A percentile compares a stretch with the other conserved stretches of the same genome.
Evolutionary conservation across 2,797 vertebrate species (phyloP).

Genomic region (Siniperca undulata): DNA sequence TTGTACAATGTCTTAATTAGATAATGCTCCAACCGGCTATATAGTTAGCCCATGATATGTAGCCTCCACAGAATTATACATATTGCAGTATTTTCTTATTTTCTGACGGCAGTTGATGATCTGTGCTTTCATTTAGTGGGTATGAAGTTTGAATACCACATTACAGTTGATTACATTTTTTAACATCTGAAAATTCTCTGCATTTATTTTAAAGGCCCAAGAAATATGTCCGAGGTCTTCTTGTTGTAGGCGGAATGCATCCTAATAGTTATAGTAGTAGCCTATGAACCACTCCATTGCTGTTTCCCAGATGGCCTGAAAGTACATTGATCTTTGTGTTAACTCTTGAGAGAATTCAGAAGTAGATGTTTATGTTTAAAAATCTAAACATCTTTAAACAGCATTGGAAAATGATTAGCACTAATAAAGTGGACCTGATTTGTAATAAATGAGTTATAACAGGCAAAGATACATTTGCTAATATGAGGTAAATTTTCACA

Average conservation of each 20-base stretch:
- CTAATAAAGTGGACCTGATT: not conserved
- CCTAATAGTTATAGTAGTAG: too few species aligned
- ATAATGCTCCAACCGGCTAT: not conserved
- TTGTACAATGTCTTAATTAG: too few species aligned
- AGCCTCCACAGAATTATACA: not conserved
- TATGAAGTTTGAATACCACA: not conserved
- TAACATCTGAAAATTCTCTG: not conserved
- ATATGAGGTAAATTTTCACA: not conserved
- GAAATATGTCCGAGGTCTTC: not conserved
- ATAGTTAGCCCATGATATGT: not conserved
- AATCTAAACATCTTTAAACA: not conserved
- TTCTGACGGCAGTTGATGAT: not conserved
- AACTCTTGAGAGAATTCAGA: not conserved
- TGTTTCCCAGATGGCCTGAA: not conserved
- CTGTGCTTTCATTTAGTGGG: not conserved
- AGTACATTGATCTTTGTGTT: not conserved
- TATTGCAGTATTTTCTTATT: not conserved
- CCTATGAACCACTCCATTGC: not conserved
- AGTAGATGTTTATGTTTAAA: not conserved
- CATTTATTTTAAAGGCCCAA: not conserved
- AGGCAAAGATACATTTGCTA: too few species aligned
- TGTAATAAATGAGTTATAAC: not conserved
- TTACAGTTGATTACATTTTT: not conserved
- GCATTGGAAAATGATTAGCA: not conserved
- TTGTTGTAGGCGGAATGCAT: too few species aligned